Percentiles rank a stretch among this genome's conserved stretches.
These are phyloP conservation scores for Aspidoscelis tigris DNA, from an alignment of 2,113 vertebrate species.

Conservation along the genomic window DNA sequence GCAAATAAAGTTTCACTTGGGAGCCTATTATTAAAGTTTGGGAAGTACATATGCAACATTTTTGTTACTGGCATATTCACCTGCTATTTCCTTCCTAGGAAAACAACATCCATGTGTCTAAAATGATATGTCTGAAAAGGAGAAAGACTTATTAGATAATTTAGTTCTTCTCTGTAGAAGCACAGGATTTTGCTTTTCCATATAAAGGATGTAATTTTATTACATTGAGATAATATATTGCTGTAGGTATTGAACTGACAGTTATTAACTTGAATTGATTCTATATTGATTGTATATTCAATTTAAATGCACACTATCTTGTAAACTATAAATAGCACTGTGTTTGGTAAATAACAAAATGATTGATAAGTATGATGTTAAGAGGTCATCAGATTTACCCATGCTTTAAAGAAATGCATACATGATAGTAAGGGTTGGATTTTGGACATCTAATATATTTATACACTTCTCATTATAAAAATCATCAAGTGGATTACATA, in stretches of 20 bases:
- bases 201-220: conserved; percentile 31
- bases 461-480: no score
- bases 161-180: conserved; percentile 36
- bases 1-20: conserved; percentile 17
- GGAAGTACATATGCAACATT: conserved; percentile 7
- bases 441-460: background rate
- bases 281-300: conserved; percentile 38
- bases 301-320: conserved; percentile 40
- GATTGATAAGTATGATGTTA: background rate
- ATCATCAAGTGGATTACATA: no score
- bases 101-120: conserved; percentile 40
- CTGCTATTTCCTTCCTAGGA: conserved; percentile 25
- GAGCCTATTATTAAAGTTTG: background rate
- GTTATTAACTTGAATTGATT: background rate
- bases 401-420: background rate
- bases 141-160: conserved; percentile 45
- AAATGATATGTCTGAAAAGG: conserved; percentile 20
- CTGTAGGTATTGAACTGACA: conserved; percentile 30
- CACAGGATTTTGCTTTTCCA: conserved; percentile 9
- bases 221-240: conserved; percentile 6
- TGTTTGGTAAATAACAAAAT: background rate
- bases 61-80: conserved; percentile 6
- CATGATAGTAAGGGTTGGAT: background rate
- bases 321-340: conserved; percentile 40
- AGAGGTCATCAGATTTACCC: background rate